Evolutionary conservation across 2,888 invertebrate genomes (phyloP), one percentile per base, ranked within the genome.

Genomic region (Diabrotica balteata): DNA sequence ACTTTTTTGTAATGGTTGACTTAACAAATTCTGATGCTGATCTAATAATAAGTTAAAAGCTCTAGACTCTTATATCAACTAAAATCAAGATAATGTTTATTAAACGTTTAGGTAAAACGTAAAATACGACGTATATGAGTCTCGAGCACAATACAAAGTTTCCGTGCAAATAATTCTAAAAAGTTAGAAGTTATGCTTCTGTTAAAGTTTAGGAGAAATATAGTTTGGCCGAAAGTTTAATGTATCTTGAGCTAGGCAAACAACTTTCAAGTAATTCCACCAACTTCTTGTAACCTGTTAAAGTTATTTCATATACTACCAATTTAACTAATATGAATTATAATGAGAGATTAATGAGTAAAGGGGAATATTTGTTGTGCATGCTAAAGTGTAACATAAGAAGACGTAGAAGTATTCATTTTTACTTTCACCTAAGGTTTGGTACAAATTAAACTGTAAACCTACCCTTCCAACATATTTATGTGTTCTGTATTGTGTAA

Each of bases 301-400:
- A 70, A 70, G 67, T 70, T 70, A 70, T 70, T 70, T 68, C 59
- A 68, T 68, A 68, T 66, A 66, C 64, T 68, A 68, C 58, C 62
- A 68, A 68, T 68, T 65, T 65, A 43, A 61, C 60, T 62, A 67
- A 62, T 67, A 70, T 66, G 55, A 66, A 66, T 66, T 63, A 66
- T 63, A 66, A 66, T 65, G 66, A 59, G 55, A 63, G 63, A 63
- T 63, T 63, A 66, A 69, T 66, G 59, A 32, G 54, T 51, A 69
- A 69, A 63, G 59, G 53, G 53, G 53, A 59, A 55, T 63, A 64
- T 65, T 62, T 65, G 69, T 66, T 69, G 50, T 59, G 53, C 47
- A 59, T 63, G 63, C 63, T 47, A 63, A 54, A 32, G 54, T 49
- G 49, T 57, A 45, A 43, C 11, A 11, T 8, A 55, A 55, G 17